Base-by-base conservation (phyloP, 53 echinoderm and acorn worm genomes). In the Temnopleurus reevesii region DNA sequence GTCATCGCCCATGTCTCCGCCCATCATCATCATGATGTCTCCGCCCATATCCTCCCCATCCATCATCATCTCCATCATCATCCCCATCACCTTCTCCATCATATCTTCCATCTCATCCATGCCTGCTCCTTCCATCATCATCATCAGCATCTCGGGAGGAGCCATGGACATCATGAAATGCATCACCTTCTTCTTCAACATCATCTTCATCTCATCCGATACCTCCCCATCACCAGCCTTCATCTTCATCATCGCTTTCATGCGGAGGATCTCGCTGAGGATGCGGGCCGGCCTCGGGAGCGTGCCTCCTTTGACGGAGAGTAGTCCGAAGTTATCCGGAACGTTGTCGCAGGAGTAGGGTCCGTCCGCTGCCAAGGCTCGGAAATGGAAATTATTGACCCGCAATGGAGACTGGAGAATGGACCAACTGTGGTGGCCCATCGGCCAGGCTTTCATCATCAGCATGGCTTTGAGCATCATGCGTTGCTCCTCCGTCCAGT, bases 341-440 rank as follows among this genome's bases (percentile, higher is more conserved):
- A 87, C 55, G 88, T 87, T 87, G 49, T 87, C 71, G 54, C 88
- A 87, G 53, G 31, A 51, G 71, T 66, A 66, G 19, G 88, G 88
- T 46, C 88, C 88, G 5, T 0, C 27, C 15, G 88, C 46, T 3
- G 46, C 46, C 88, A 87, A 47, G 24, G 47, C 71, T 18, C 63
- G 64, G 54, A 87, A 51, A 46, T 87, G 65, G 71, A 87, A 33
- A 12, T 65, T 87, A 36, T 87, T 87, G 51, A 33, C 8, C 31
- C 27, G 17, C n/a, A 34, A 36, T 9, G 88, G 88, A 64, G 88
- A 87, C 47, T 87, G 88, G 34, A 65, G 25, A 71, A 87, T 49
- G 34, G 71, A 26, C 88, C 88, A 87, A 9, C 15, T 71, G 51
- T 87, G 88, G 25, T 87, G 71, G 19, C 88, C 88, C 46, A 33